Percentiles rank a stretch among this genome's conserved stretches.
phyloP scores from a whole-genome alignment of 2,113 vertebrate species.

The Cynopterus brachyotis region DNA sequence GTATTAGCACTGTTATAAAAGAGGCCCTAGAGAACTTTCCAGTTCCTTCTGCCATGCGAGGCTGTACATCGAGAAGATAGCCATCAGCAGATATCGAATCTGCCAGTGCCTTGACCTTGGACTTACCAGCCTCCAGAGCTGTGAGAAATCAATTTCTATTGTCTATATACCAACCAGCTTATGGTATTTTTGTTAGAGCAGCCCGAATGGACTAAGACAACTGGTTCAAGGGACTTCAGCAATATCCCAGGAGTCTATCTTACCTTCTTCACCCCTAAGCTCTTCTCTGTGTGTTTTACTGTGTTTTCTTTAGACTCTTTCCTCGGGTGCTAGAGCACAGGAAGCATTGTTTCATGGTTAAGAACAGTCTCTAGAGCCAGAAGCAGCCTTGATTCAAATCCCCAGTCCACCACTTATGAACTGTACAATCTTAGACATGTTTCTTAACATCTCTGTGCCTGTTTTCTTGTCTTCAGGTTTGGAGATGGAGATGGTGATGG shows the following conservation, averaged over 20 bases:
- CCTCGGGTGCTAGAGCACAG: neutral
- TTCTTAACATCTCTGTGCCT: neutral
- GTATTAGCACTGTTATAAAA: neutral
- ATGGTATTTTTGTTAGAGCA: neutral
- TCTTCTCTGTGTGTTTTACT: neutral
- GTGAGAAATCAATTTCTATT: neutral
- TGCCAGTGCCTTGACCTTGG: neutral
- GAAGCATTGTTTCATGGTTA: neutral
- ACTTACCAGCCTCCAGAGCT: neutral
- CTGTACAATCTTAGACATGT: neutral
- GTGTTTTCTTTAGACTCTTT: neutral
- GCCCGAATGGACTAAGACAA: neutral
- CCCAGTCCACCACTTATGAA: too few species aligned
- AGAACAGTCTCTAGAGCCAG: constrained; percentile 19
- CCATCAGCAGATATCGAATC: neutral
- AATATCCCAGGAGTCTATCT: neutral
- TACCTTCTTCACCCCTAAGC: neutral
- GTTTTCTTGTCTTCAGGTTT: neutral
- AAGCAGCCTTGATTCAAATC: neutral
- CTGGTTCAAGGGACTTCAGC: neutral
- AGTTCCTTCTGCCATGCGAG: neutral
- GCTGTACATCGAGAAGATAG: neutral
- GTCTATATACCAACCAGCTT: neutral
- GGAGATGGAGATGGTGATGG: neutral
- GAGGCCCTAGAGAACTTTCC: neutral